Conservation (phyloP, 2,113 vertebrate genomes). For the Lepus americanus region DNA sequence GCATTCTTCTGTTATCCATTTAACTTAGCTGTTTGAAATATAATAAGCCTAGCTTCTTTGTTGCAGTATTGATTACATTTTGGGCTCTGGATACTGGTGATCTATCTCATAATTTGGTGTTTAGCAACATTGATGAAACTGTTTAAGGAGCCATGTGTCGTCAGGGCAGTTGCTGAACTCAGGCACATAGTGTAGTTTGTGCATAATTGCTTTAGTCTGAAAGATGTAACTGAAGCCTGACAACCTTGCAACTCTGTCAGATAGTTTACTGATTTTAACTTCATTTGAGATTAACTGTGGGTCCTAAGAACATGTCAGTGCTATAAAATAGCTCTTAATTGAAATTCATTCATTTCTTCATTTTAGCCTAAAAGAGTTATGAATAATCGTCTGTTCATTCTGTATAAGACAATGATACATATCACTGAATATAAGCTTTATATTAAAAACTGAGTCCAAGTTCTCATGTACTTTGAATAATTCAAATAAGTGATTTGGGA, state of each 20-base stretch:
- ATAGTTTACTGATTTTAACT: constrained; percentile 65
- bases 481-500: constrained; percentile 23
- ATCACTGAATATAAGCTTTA: not conserved
- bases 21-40: constrained; percentile 23
- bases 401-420: constrained; percentile 18
- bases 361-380: constrained; percentile 29
- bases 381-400: not conserved
- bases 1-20: constrained; percentile 51
- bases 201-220: constrained; percentile 34
- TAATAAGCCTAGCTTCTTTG: constrained; percentile 39
- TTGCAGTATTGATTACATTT: constrained; percentile 58
- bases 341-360: constrained; percentile 46
- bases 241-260: constrained; percentile 36
- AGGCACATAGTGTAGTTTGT: not conserved
- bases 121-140: constrained; percentile 32
- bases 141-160: not conserved
- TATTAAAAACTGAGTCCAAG: not conserved
- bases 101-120: constrained; percentile 55
- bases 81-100: constrained; percentile 41
- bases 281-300: constrained; percentile 34
- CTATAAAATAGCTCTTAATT: constrained; percentile 2
- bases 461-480: constrained; percentile 46
- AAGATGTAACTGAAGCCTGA: constrained; percentile 32
- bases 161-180: not conserved
- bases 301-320: constrained; percentile 10